Conservation (phyloP, 2,888 invertebrate genomes). For the Harpalus rubripes region DNA sequence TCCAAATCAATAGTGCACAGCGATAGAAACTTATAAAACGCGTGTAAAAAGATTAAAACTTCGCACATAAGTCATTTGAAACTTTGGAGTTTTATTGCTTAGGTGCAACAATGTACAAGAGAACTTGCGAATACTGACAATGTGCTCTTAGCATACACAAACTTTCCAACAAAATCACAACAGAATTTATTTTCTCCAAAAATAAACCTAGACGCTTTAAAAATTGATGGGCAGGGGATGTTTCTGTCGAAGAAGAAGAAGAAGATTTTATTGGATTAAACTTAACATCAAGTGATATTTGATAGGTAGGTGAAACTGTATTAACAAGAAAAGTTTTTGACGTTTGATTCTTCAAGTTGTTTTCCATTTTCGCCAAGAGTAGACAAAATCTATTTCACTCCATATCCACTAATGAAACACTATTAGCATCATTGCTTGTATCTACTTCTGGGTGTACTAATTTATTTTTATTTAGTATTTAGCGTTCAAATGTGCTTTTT, state of each 20-base stretch:
- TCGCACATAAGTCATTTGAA: slow-evolving; percentile 59
- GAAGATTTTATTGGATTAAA: not conserved
- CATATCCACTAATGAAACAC: not conserved
- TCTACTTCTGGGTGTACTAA: too few species aligned
- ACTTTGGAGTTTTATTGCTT: slow-evolving; percentile 17
- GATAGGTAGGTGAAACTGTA: not conserved
- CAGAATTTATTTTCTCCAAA: not conserved
- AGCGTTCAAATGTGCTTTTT: too few species aligned
- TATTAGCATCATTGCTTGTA: too few species aligned
- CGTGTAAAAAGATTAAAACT: slow-evolving; percentile 65
- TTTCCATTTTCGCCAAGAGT: not conserved
- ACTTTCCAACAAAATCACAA: slow-evolving; percentile 2
- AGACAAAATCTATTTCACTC: not conserved
- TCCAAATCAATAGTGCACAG: slow-evolving; percentile 43
- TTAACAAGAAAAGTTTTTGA: not conserved
- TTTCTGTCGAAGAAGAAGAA: slow-evolving; percentile 13
- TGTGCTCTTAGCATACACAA: slow-evolving; percentile 4
- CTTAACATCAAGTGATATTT: slow-evolving; percentile 2
- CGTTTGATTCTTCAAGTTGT: slow-evolving; percentile 2
- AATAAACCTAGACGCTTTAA: not conserved
- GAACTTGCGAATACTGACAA: not conserved
- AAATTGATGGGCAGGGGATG: not conserved
- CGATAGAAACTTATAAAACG: slow-evolving; percentile 57
- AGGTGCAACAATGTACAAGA: slow-evolving; percentile 31
- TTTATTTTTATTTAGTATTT: too few species aligned